These are phyloP conservation scores for Periophthalmus magnuspinnatus DNA, from an alignment of 2,797 vertebrate genomes.

Conservation along the genomic window DNA sequence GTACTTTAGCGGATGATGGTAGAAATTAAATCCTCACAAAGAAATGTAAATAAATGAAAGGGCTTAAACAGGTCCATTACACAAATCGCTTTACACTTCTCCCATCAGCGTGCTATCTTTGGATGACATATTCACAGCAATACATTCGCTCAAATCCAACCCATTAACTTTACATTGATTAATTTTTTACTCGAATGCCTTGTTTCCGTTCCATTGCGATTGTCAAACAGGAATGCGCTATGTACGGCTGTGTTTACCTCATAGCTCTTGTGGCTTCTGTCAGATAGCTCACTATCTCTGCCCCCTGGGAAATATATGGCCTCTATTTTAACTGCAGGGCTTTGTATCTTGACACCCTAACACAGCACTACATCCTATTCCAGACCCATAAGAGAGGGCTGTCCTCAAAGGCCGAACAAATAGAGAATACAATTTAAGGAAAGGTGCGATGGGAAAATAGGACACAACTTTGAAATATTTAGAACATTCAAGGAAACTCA, in stretches of 20 bases:
- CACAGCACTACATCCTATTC: constrained; percentile 34
- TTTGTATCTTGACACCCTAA: constrained; percentile 47
- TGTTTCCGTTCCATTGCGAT: constrained; percentile 17
- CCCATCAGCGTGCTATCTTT: constrained; percentile 10
- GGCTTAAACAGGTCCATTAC: constrained; percentile 4
- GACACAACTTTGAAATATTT: neutral
- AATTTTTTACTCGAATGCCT: constrained; percentile 10
- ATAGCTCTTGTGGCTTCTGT: constrained; percentile 41
- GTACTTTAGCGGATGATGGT: constrained; percentile 18
- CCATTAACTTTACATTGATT: neutral
- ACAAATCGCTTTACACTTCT: constrained; percentile 1
- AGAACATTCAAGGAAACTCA: no score
- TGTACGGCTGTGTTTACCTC: constrained; percentile 42
- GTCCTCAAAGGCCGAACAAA: constrained; percentile 1
- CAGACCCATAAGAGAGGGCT: constrained; percentile 2
- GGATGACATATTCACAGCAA: constrained; percentile 3
- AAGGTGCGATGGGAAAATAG: neutral
- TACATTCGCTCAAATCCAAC: neutral
- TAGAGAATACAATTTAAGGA: neutral
- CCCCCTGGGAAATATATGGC: constrained; percentile 40
- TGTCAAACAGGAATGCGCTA: constrained; percentile 23
- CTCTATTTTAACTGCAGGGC: constrained; percentile 48
- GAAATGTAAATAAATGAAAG: constrained; percentile 30
- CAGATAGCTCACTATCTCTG: constrained; percentile 46
- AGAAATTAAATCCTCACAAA: constrained; percentile 23